Evolutionary conservation across 2,797 vertebrate species (phyloP), one percentile per base, ranked within the genome.

Genomic region (Gallinago solitaria): DNA sequence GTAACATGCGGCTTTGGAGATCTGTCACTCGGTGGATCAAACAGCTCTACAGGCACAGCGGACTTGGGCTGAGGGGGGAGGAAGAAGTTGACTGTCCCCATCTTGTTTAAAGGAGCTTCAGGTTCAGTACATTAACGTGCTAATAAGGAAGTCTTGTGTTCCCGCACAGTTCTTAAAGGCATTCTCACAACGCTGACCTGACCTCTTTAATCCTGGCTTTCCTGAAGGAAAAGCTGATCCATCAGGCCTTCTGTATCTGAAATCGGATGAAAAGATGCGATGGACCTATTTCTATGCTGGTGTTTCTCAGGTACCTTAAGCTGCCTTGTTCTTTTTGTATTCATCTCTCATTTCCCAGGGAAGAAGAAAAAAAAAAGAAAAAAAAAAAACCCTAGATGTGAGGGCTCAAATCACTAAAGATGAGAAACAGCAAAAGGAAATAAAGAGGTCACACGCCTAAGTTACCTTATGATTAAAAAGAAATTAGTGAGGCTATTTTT

Each of bases 401-500:
- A 96, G 67, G 68, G 57, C 90, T 95, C 61, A 94, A 97, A 95
- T 95, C 78, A 74, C 86, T 95, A 60, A 94, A 93, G 95, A 96
- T 89, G 94, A 96, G 83, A 94, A 95, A 87, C 83, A 92, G 92
- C 71, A 91, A 78, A 93, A 95, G 71, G 96, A 95, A 97, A 90
- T 94, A 95, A 95, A 96, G 96, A 96, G 95, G 95, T 96, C 92
- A 94, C 56, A 71, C 71, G 90, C 95, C 88, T 89, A 92, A 92
- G 93, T 95, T 95, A 93, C 76, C 93, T 96, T 92, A 94, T 95
- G 94, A 96, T 96, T 97, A 94, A 96, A 95, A 96, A 96, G 92
- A 96, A 97, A 97, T 97, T 96, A 96, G 89, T 65, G 68, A 60
- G 94, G 57, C 94, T 96, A 96, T 96, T 96, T 96, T 97, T 96